phyloP scores from a whole-genome alignment of 2,888 invertebrate species.

The Gortyna flavago region DNA sequence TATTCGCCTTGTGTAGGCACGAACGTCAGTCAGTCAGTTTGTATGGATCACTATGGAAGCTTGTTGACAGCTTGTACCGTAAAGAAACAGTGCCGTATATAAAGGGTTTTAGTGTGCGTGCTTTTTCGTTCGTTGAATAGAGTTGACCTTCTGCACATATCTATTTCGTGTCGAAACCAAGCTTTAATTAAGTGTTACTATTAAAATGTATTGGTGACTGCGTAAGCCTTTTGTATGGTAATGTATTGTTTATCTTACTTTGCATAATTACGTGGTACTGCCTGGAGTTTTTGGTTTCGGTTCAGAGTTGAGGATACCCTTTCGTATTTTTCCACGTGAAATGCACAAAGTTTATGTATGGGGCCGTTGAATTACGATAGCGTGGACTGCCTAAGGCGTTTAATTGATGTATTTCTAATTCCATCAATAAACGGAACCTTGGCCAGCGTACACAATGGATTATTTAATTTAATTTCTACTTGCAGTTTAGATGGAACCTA shows the following conservation, averaged over 20 bases:
- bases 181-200: conserved; percentile 50
- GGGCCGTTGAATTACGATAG: not conserved
- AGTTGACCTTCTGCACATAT: not conserved
- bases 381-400: not conserved
- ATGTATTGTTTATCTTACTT: conserved; percentile 48
- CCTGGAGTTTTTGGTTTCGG: conserved; percentile 20
- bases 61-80: no score
- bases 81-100: no score
- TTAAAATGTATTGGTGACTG: conserved; percentile 46
- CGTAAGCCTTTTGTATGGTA: conserved; percentile 53
- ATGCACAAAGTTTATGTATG: not conserved
- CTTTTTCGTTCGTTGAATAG: not conserved
- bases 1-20: no score
- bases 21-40: no score
- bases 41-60: no score
- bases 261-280: conserved; percentile 35
- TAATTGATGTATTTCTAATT: not conserved
- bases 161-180: not conserved
- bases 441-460: not conserved
- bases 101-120: no score
- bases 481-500: no score
- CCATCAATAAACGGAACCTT: no score
- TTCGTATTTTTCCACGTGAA: not conserved
- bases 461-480: not conserved
- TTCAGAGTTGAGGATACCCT: not conserved